Conservation (phyloP, 2,113 vertebrate genomes). For the Marcusenius ussheri region DNA sequence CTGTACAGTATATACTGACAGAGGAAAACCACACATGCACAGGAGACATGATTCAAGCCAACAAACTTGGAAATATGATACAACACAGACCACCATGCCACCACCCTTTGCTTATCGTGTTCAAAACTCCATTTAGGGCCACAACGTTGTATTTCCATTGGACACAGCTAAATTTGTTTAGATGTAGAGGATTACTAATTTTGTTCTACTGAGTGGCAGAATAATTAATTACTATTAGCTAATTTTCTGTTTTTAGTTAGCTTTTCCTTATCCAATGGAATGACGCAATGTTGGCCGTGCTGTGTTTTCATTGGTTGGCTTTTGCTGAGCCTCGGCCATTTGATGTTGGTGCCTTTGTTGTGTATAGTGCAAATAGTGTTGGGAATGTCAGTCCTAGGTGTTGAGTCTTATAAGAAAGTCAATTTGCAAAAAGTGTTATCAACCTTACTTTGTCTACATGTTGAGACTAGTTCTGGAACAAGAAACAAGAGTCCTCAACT, state of each 20-base stretch:
- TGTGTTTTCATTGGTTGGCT: background rate
- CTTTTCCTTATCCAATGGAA: background rate
- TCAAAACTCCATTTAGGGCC: background rate
- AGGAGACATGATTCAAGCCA: background rate
- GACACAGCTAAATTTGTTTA: background rate
- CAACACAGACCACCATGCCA: background rate
- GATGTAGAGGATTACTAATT: background rate
- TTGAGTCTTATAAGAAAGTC: background rate
- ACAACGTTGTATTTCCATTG: background rate
- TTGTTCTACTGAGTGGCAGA: background rate
- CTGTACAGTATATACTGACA: background rate
- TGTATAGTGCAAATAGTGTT: background rate
- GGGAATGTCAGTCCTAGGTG: background rate
- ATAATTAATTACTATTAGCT: background rate
- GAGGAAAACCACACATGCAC: background rate
- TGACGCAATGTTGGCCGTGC: background rate
- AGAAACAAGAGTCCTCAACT: background rate
- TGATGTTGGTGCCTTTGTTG: background rate
- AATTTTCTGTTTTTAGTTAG: background rate
- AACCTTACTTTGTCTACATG: background rate
- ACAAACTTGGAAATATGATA: background rate
- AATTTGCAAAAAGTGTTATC: background rate
- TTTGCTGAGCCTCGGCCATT: background rate
- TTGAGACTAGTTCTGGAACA: background rate
- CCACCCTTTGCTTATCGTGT: background rate